phyloP scores from a whole-genome alignment of 2,113 vertebrate genomes.

The Varanus komodoensis region DNA sequence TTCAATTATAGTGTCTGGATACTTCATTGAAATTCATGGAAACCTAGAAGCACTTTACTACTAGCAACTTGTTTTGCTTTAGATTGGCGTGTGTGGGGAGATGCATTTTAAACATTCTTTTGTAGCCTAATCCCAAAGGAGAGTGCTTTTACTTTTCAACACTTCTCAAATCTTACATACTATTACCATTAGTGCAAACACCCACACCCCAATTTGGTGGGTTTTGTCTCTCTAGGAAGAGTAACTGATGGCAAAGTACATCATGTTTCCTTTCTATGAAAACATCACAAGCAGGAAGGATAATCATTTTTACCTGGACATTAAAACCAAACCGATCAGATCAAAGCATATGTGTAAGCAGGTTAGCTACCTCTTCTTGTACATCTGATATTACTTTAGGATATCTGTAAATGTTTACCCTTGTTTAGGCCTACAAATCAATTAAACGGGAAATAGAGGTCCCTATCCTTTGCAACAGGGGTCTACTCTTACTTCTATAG shows the following conservation, averaged over 20 bases:
- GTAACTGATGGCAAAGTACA: background rate
- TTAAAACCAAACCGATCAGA: background rate
- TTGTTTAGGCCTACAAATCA: background rate
- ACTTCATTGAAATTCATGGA: too few relatives aligned
- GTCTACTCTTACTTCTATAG: background rate
- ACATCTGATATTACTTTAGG: background rate
- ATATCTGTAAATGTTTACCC: background rate
- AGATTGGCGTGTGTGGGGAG: background rate
- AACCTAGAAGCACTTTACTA: too few relatives aligned
- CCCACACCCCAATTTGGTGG: background rate
- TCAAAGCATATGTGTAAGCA: background rate
- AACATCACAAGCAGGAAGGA: background rate
- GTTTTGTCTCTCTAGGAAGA: background rate
- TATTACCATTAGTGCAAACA: background rate
- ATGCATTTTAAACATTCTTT: too few relatives aligned
- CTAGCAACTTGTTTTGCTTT: background rate
- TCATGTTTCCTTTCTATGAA: background rate
- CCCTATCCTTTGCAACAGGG: background rate
- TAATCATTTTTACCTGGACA: too few relatives aligned
- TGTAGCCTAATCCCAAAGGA: background rate
- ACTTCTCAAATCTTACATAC: background rate
- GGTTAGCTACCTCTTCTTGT: background rate
- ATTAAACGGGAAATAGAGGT: background rate
- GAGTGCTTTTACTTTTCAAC: background rate
- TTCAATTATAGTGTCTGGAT: too few relatives aligned